A percentile compares a stretch with the other conserved stretches of the same genome.
Conservation (phyloP, 2,113 vertebrate genomes). For the Elephas maximus region DNA sequence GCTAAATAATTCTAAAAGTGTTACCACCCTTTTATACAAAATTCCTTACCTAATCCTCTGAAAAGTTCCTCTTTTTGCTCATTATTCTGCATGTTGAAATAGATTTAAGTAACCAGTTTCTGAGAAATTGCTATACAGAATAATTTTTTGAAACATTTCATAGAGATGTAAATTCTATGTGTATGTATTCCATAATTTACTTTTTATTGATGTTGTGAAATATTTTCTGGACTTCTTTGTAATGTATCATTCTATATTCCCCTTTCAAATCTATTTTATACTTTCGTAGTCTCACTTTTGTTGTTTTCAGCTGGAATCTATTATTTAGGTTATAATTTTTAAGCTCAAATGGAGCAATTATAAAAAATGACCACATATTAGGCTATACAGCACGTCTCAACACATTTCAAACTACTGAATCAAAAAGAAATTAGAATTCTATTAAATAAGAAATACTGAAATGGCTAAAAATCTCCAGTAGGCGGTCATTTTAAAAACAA, state of each 20-base stretch:
- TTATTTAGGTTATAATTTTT: background rate
- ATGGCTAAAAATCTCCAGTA: too few species aligned
- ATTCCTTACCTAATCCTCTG: background rate
- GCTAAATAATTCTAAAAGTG: background rate
- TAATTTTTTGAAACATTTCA: constrained; percentile 1
- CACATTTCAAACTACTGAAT: too few species aligned
- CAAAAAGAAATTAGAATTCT: too few species aligned
- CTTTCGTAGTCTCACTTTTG: background rate
- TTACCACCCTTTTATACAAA: background rate
- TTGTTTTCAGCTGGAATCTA: background rate
- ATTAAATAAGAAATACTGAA: too few species aligned
- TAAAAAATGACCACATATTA: too few species aligned
- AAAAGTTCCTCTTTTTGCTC: background rate
- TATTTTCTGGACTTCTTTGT: background rate
- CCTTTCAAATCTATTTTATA: background rate
- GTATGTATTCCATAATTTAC: background rate
- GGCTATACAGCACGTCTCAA: too few species aligned
- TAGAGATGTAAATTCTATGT: background rate
- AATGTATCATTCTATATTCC: background rate
- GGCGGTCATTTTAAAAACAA: too few species aligned
- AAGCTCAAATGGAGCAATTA: too few species aligned
- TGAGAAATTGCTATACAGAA: background rate
- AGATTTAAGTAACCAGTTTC: background rate
- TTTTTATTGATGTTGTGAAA: background rate
- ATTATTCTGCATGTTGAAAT: background rate